phyloP scores from a whole-genome alignment of 2,888 invertebrate genomes.

The Terebella lapidaria region DNA sequence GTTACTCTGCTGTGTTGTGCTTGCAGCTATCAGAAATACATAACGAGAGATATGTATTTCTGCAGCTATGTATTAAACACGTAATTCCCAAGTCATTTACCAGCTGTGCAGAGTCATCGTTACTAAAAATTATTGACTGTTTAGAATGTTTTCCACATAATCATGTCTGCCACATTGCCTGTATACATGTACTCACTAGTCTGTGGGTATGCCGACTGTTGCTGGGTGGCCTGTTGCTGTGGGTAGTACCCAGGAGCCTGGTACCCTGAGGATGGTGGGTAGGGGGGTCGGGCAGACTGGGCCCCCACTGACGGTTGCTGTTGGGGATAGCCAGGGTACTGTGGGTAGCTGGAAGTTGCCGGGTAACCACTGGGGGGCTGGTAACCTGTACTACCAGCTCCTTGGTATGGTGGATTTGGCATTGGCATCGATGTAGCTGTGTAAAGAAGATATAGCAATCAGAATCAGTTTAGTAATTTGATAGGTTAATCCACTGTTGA shows the following conservation, averaged over 20 bases:
- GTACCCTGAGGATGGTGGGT: background rate
- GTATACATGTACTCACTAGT: no score
- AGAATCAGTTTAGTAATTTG: no score
- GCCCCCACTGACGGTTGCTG: background rate
- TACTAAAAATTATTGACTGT: no score
- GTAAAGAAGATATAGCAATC: no score
- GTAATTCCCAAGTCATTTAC: no score
- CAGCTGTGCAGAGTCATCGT: no score
- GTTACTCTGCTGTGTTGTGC: background rate
- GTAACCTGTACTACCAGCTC: conserved; percentile 22
- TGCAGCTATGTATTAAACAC: no score
- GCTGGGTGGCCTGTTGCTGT: background rate
- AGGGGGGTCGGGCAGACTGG: conserved; percentile 3
- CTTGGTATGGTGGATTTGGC: conserved; percentile 5
- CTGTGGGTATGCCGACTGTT: background rate
- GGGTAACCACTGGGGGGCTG: conserved; percentile 21
- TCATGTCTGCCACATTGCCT: background rate
- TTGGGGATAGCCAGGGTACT: background rate
- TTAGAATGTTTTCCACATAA: no score
- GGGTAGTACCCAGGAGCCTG: no score
- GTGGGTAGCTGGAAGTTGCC: conserved; percentile 27
- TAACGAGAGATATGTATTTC: no score
- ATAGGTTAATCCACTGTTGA: no score
- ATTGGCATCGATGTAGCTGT: no score
- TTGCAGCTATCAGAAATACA: background rate